Base-by-base conservation (phyloP, 1,140 invertebrate species). In the Drosophila melanogaster region DNA sequence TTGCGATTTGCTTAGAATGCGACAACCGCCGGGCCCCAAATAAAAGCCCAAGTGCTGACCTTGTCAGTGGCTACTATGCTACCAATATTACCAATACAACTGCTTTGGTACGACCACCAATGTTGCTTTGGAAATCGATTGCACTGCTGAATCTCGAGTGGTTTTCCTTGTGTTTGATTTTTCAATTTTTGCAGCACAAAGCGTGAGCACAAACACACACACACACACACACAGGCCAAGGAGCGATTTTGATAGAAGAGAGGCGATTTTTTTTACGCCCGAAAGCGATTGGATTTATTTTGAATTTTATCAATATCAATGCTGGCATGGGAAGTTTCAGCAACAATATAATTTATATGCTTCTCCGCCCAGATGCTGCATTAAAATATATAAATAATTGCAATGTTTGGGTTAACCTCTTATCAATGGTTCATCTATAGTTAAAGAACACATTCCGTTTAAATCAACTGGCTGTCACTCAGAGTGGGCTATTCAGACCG, bases 101-200 rank as follows among this genome's bases (percentile, higher is more conserved):
- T 44, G 11, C 61, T 10, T 30, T 11, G 43, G 50, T 22, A 47
- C 24, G 22, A 49, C 15, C 1, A 62, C 59, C 4, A 50, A 53
- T 57, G 24, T 38, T 33, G 40, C 54, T 30, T 30, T 30, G 30
- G 30, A 30, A 49, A 69, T 38, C 60, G 51, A 50, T 58, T 55
- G 76, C 72, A 56, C 56, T 58, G 66, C 56, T 75, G 65, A 56
- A 71, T 77, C 55, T 79, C 69, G 54, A 89, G 84, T 89, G 84
- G 84, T 89, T 89, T 89, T 89, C 84, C 84, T 89, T 89, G 84
- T 89, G 65, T 89, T 89, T 89, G 77, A 89, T 89, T 89, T 87
- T 87, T 74, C 64, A 77, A 87, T 79, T 86, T 79, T 87, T 81
- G 55, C 65, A 77, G 59, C 61, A 73, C 64, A 87, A 81, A 84